Conservation (phyloP, 2,113 vertebrate genomes). For the Anhinga rufa region DNA sequence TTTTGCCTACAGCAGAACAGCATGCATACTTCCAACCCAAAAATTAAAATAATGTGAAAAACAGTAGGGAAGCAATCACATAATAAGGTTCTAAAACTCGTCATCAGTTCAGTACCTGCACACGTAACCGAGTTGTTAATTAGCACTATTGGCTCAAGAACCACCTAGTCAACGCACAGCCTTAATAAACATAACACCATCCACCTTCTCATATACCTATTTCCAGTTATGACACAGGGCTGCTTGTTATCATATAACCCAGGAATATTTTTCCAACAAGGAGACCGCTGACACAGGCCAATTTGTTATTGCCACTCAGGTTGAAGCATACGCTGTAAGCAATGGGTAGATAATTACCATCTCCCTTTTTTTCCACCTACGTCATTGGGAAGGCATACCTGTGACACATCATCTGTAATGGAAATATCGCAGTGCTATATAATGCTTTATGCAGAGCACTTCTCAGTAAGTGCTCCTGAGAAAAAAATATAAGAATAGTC, state of each 20-base stretch:
- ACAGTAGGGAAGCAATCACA: neutral
- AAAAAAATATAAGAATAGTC: neutral
- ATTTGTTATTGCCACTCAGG: neutral
- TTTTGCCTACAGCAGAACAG: neutral
- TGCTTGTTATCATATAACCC: neutral
- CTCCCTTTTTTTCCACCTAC: neutral
- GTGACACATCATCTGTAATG: neutral
- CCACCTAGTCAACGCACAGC: too few species aligned
- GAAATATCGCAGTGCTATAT: neutral
- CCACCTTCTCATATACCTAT: neutral
- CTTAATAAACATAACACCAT: neutral
- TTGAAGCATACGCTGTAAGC: neutral
- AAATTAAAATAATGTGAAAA: neutral
- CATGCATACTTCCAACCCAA: neutral
- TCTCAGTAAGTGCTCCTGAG: neutral
- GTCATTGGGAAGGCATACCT: neutral
- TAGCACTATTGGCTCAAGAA: neutral
- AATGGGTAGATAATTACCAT: neutral
- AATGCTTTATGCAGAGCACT: neutral
- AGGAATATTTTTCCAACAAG: neutral
- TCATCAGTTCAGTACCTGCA: neutral
- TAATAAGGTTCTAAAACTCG: neutral
- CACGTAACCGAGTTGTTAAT: neutral
- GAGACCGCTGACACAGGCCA: neutral
- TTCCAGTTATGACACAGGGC: neutral